Percentiles rank a stretch among this genome's conserved stretches.
These are phyloP conservation scores for Mesopsocus fuscifrons DNA, from an alignment of 2,888 invertebrate genomes.

Conservation along the genomic window DNA sequence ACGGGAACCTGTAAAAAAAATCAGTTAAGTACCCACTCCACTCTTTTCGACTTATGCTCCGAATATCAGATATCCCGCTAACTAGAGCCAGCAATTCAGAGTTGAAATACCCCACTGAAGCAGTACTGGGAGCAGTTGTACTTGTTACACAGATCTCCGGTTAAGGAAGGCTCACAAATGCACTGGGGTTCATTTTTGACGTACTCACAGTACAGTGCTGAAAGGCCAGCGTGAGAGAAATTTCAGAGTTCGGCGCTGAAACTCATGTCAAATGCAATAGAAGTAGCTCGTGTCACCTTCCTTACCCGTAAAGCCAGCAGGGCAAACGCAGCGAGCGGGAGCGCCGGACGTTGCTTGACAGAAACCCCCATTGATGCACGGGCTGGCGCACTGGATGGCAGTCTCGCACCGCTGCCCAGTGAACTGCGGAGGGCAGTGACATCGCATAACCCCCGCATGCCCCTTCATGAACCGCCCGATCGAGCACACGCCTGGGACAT, in stretches of 20 bases:
- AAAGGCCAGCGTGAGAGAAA: constrained; percentile 33
- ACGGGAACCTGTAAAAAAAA: constrained; percentile 23
- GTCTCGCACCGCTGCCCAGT: constrained; percentile 44
- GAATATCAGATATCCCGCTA: too few relatives aligned
- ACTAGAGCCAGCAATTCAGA: too few relatives aligned
- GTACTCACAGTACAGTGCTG: constrained; percentile 39
- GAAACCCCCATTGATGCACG: constrained; percentile 39
- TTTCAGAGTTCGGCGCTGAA: too few relatives aligned
- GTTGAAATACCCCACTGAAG: constrained; percentile 33
- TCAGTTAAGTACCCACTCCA: too few relatives aligned
- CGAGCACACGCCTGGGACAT: constrained; percentile 29
- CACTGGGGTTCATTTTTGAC: constrained; percentile 36
- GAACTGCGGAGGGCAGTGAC: constrained; percentile 41
- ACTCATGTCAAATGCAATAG: too few relatives aligned
- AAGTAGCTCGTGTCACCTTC: too few relatives aligned
- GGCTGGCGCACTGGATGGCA: constrained; percentile 33
- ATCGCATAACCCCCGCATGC: too few relatives aligned
- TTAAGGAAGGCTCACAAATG: constrained; percentile 40
- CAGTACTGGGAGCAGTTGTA: constrained; percentile 50
- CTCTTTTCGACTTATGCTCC: too few relatives aligned
- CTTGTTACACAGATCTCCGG: constrained; percentile 44
- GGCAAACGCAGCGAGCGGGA: constrained; percentile 30
- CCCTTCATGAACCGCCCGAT: too few relatives aligned
- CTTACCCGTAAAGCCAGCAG: constrained; percentile 29
- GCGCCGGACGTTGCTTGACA: constrained; percentile 29